Evolutionary conservation across 2,797 vertebrate species (phyloP).

Genomic region (Xerus rutilus): DNA sequence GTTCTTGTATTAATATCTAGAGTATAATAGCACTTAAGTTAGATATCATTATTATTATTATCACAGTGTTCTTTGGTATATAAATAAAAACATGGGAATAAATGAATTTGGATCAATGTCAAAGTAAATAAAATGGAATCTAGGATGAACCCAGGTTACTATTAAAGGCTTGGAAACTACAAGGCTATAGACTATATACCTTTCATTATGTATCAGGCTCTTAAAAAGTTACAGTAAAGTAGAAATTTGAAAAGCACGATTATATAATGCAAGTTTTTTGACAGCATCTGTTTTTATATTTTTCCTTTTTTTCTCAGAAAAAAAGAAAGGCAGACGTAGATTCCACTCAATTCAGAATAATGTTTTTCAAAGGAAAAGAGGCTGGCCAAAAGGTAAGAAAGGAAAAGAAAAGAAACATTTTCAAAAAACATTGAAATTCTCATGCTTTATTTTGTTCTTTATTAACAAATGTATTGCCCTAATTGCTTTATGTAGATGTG

Average conservation of each 20-base stretch:
- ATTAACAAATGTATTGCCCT: background rate
- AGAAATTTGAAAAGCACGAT: background rate
- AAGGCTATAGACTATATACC: background rate
- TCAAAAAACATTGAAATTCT: background rate
- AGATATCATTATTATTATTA: background rate
- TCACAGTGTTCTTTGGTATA: background rate
- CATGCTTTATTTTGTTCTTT: background rate
- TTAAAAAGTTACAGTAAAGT: background rate
- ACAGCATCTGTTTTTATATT: background rate
- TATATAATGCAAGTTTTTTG: background rate
- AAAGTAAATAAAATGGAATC: background rate
- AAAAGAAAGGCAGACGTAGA: background rate
- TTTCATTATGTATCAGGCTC: background rate
- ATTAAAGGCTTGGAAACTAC: background rate
- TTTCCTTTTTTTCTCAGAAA: background rate
- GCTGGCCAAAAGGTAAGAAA: conserved; percentile 11
- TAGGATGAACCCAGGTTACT: background rate
- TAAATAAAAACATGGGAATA: background rate
- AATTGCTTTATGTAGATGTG: background rate
- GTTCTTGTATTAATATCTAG: background rate
- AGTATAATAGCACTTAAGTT: background rate
- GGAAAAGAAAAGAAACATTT: background rate
- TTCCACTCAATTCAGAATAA: background rate
- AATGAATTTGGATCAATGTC: background rate
- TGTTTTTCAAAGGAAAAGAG: background rate